These are phyloP conservation scores for Euspilapteryx auroguttella DNA, from an alignment of 2,888 invertebrate species.

Conservation along the genomic window DNA sequence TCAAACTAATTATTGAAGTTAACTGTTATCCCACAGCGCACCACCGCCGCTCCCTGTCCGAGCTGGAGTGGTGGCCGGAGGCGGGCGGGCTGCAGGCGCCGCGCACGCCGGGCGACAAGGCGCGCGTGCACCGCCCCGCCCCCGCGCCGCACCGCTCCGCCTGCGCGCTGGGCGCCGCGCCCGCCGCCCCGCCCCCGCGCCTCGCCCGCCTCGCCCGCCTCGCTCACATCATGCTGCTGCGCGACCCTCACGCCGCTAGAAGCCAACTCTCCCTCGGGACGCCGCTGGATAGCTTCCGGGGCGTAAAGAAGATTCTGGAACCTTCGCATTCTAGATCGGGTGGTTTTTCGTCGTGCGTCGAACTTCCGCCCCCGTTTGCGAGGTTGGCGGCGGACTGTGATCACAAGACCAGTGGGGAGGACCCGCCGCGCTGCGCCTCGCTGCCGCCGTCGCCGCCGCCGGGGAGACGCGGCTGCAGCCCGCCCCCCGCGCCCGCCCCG, in stretches of 20 bases:
- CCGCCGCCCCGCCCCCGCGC: constrained; percentile 24
- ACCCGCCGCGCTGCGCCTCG: constrained; percentile 15
- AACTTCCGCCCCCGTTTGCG: constrained; percentile 71
- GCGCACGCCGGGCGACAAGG: constrained; percentile 41
- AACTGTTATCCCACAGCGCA: no score
- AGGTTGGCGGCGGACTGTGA: no score
- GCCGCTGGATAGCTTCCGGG: constrained; percentile 73
- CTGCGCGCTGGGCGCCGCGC: constrained; percentile 9
- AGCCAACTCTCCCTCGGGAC: constrained; percentile 68
- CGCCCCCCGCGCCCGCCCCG: constrained; percentile 15
- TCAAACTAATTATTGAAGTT: no score
- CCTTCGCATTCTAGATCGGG: constrained; percentile 52
- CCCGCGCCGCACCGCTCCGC: constrained; percentile 17
- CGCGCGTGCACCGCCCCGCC: constrained; percentile 13
- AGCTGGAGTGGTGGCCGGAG: constrained; percentile 64
- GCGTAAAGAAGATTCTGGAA: constrained; percentile 81
- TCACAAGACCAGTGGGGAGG: constrained; percentile 2
- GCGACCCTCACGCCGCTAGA: constrained; percentile 73
- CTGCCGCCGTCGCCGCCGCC: constrained; percentile 39
- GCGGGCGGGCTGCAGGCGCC: constrained; percentile 60
- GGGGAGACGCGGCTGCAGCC: constrained; percentile 19
- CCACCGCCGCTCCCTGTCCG: constrained; percentile 75
- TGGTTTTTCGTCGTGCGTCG: constrained; percentile 75
- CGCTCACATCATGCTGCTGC: constrained; percentile 83
- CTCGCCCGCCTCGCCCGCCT: constrained; percentile 66